Percentiles rank a stretch among this genome's conserved stretches.
Evolutionary conservation across 2,797 vertebrate genomes (phyloP).

Genomic region (Oreochromis mossambicus): DNA sequence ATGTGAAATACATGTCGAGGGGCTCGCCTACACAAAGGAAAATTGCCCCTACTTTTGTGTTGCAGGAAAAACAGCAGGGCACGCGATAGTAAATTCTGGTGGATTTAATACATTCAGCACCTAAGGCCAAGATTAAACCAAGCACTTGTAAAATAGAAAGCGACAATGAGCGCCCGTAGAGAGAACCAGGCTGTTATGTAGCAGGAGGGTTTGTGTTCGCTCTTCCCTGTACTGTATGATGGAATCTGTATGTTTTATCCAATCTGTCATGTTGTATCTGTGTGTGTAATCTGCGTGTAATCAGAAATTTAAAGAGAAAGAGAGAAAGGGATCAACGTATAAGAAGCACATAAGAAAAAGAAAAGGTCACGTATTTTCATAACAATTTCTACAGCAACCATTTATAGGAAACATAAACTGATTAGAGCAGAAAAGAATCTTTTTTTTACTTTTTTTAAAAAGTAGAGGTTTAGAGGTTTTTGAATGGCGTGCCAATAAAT

Average conservation of each 20-base stretch:
- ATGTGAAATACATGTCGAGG: background rate
- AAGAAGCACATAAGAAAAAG: background rate
- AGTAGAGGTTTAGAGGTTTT: background rate
- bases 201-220: conserved; percentile 9
- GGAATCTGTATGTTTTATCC: background rate
- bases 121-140: conserved; percentile 50
- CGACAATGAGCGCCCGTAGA: conserved; percentile 37
- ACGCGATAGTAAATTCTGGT: conserved; percentile 17
- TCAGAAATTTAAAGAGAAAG: background rate
- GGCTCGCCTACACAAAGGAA: conserved; percentile 34
- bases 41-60: conserved; percentile 34
- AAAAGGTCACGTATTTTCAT: background rate
- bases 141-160: conserved; percentile 40
- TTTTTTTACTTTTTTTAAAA: background rate
- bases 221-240: background rate
- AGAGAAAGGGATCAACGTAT: background rate
- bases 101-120: conserved; percentile 44
- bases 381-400: background rate
- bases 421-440: background rate
- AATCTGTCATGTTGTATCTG: background rate
- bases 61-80: background rate
- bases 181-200: conserved; percentile 19
- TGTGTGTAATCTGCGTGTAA: background rate
- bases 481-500: background rate
- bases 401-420: background rate